Percentiles rank a stretch among this genome's conserved stretches.
phyloP scores from a whole-genome alignment of 92 coral and sea anemone species.

The Epizoanthus scotinus region DNA sequence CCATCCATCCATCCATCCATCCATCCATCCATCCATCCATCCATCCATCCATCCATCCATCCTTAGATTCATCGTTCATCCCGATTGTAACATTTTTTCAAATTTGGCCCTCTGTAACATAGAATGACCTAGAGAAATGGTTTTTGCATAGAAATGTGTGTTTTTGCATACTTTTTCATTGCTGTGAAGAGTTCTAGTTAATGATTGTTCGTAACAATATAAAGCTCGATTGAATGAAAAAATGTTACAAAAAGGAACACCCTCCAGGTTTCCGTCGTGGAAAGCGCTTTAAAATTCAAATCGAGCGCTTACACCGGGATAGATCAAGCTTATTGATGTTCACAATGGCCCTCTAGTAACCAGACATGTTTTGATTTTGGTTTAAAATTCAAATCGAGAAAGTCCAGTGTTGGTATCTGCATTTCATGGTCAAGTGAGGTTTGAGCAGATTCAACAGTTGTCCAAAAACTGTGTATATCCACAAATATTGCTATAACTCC shows the following conservation, averaged over 20 bases:
- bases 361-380: constrained; percentile 14
- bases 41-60: constrained; percentile 9
- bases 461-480: constrained; percentile 10
- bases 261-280: constrained; percentile 20
- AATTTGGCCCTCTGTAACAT: constrained; percentile 1
- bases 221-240: constrained; percentile 10
- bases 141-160: constrained; percentile 13
- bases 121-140: constrained; percentile 15
- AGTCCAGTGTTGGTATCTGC: constrained; percentile 20
- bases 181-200: not conserved
- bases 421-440: constrained; percentile 31
- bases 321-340: constrained; percentile 11
- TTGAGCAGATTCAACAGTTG: constrained; percentile 8
- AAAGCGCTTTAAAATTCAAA: constrained; percentile 24
- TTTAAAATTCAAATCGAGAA: constrained; percentile 1
- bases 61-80: constrained; percentile 6
- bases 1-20: not conserved
- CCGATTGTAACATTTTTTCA: constrained; percentile 9
- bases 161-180: not conserved
- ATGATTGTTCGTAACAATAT: not conserved
- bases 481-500: constrained; percentile 8
- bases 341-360: constrained; percentile 43
- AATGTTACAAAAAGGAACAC: constrained; percentile 22
- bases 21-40: not conserved
- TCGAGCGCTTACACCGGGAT: constrained; percentile 17